Conservation (phyloP, 2,888 invertebrate species). For the Lathronympha strigana region DNA sequence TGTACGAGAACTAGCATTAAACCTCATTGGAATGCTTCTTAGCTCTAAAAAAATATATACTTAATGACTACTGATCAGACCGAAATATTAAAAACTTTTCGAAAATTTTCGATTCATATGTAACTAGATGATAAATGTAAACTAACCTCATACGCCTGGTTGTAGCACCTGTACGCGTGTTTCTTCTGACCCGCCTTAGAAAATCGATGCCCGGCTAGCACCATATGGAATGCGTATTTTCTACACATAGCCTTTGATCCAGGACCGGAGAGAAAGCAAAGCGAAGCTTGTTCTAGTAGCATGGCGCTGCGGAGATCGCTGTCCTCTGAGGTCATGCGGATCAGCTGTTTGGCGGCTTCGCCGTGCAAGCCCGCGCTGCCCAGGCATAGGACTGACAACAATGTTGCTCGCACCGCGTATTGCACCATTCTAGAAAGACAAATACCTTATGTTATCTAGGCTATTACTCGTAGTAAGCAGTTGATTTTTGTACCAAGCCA, state of each 20-base stretch:
- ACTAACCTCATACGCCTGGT: conserved; percentile 93
- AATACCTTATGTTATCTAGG: neutral
- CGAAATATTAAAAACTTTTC: neutral
- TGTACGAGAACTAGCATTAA: too few species aligned
- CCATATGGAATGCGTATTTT: conserved; percentile 98
- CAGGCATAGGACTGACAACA: conserved; percentile 94
- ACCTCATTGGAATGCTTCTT: too few species aligned
- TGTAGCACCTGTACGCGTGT: conserved; percentile 96
- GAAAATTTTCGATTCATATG: neutral
- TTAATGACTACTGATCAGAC: too few species aligned
- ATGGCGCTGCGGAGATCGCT: conserved; percentile 98
- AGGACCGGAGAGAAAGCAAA: conserved; percentile 90
- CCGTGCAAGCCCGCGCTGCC: conserved; percentile 90
- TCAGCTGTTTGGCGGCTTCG: conserved; percentile 97
- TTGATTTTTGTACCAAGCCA: neutral
- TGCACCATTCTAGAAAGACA: conserved; percentile 89
- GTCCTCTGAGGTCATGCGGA: conserved; percentile 98
- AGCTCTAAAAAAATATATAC: too few species aligned
- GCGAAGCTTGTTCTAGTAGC: conserved; percentile 96
- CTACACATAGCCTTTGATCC: conserved; percentile 90
- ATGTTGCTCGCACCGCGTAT: conserved; percentile 95
- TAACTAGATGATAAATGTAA: neutral
- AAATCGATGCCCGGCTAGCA: conserved; percentile 97
- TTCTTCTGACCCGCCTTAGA: conserved; percentile 96
- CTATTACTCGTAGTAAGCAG: too few species aligned